These are phyloP conservation scores for Ferdinandea cuprea DNA, from an alignment of 2,888 invertebrate genomes.

Conservation along the genomic window DNA sequence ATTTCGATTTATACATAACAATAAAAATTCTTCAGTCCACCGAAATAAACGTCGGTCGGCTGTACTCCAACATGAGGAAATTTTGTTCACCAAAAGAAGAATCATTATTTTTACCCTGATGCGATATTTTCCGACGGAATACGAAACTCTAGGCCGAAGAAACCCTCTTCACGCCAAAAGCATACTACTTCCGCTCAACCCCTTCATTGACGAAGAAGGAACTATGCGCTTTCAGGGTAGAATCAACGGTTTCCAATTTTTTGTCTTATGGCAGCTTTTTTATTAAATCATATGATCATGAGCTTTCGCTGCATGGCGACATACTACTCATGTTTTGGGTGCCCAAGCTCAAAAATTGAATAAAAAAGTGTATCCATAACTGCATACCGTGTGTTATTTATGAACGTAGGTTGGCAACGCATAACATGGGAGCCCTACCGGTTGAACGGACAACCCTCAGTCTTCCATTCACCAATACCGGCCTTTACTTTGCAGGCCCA, in stretches of 20 bases:
- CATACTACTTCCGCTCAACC: background rate
- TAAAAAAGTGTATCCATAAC: background rate
- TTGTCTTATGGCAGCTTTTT: background rate
- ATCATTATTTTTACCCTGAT: background rate
- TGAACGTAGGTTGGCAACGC: background rate
- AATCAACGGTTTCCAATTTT: constrained; percentile 10
- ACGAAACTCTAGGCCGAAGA: background rate
- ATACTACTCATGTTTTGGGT: constrained; percentile 22
- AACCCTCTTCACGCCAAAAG: too few species aligned
- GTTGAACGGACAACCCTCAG: background rate
- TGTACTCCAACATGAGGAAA: background rate
- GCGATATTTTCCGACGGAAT: background rate
- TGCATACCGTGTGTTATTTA: background rate
- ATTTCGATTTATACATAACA: background rate
- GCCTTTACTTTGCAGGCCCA: background rate
- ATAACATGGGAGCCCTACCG: constrained; percentile 1
- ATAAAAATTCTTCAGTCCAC: background rate
- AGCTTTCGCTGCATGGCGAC: constrained; percentile 1
- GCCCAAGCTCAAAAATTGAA: background rate
- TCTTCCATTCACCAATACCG: background rate
- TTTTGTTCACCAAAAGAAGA: background rate
- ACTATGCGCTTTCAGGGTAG: background rate
- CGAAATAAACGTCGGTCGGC: background rate
- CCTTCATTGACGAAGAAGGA: constrained; percentile 8
- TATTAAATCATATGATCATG: background rate